Percentiles rank a stretch among this genome's conserved stretches.
Evolutionary conservation across 2,888 invertebrate species (phyloP).

Genomic region (Pogonocherus hispidulus): DNA sequence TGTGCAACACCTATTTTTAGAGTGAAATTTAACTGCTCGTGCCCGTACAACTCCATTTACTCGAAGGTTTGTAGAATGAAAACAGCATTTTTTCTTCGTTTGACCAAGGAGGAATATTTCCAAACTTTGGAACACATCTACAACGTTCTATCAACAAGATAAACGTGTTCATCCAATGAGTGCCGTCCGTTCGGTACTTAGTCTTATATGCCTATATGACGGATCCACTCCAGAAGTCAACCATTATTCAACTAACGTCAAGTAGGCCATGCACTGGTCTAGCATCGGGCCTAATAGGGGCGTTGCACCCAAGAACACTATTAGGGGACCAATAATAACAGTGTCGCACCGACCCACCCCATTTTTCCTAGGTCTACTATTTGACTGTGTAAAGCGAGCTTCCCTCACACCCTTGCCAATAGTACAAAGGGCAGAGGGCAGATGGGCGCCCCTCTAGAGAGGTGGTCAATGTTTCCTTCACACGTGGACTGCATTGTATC

Average conservation of each 20-base stretch:
- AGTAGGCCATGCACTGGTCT: background rate
- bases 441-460: background rate
- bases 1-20: no score
- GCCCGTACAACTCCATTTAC: no score
- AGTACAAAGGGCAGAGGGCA: background rate
- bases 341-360: conserved; percentile 37
- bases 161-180: no score
- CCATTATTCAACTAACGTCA: background rate
- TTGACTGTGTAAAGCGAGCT: conserved; percentile 36
- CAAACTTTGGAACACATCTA: no score
- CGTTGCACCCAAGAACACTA: conserved; percentile 7
- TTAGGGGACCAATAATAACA: conserved; percentile 47
- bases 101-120: no score
- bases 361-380: conserved; percentile 51
- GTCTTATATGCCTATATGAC: no score
- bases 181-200: no score
- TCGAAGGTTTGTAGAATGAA: no score
- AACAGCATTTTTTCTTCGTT: no score
- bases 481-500: conserved; percentile 1
- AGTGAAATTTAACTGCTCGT: no score
- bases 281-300: background rate
- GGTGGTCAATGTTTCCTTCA: conserved; percentile 11
- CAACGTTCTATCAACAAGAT: no score
- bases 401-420: conserved; percentile 30
- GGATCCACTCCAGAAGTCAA: no score